phyloP scores from a whole-genome alignment of 2,888 invertebrate species.

The Ochlodes sylvanus region DNA sequence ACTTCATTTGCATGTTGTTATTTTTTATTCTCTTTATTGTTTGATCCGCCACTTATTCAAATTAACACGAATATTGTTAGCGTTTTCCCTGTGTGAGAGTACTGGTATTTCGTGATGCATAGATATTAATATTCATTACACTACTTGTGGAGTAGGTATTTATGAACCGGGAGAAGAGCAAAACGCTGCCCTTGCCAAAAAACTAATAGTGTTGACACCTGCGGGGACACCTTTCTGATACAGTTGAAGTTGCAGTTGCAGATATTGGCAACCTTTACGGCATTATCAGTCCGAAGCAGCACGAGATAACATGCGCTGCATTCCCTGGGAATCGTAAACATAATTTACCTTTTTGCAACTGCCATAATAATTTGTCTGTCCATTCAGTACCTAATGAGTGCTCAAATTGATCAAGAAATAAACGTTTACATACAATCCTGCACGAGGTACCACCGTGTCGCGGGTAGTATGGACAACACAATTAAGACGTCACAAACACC shows the following conservation, averaged over 20 bases:
- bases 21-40: slow-evolving; percentile 28
- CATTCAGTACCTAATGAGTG: no score
- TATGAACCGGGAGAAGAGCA: slow-evolving; percentile 18
- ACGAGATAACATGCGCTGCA: no score
- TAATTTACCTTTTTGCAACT: no score
- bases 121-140: slow-evolving; percentile 29
- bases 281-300: no score
- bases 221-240: background rate
- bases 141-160: slow-evolving; percentile 27
- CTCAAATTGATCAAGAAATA: no score
- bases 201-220: slow-evolving; percentile 10
- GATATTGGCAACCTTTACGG: no score
- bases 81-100: slow-evolving; percentile 16
- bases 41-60: slow-evolving; percentile 31
- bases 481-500: no score
- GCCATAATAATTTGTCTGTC: no score
- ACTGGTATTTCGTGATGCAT: slow-evolving; percentile 28
- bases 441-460: no score
- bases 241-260: background rate
- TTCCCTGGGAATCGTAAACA: no score
- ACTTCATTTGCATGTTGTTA: slow-evolving; percentile 18
- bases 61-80: slow-evolving; percentile 18
- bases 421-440: no score
- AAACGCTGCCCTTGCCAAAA: slow-evolving; percentile 16
- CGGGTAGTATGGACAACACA: no score